Conservation (phyloP, 2,113 vertebrate genomes). For the Platichthys stellatus region DNA sequence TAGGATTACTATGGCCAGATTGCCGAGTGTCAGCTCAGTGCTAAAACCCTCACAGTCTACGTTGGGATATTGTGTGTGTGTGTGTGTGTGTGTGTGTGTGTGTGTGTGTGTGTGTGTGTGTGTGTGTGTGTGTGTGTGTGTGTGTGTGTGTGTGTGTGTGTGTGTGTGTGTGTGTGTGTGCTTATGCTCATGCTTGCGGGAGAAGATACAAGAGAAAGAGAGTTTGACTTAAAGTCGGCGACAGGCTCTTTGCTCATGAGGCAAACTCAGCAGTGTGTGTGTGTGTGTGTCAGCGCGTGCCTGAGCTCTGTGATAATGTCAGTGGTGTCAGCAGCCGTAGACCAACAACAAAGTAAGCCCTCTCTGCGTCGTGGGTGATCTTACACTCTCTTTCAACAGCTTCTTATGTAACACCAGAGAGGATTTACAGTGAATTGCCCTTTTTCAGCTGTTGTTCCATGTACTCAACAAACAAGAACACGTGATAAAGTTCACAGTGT, state of each 20-base stretch:
- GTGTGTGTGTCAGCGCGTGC: constrained; percentile 19
- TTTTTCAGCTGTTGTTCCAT: constrained; percentile 34
- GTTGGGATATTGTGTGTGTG: constrained; percentile 31
- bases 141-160: constrained; percentile 42
- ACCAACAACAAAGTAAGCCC: constrained; percentile 55
- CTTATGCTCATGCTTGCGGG: constrained; percentile 15
- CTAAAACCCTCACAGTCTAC: constrained; percentile 62
- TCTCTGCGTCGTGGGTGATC: constrained; percentile 56
- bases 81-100: constrained; percentile 19
- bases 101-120: constrained; percentile 11
- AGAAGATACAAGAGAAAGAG: constrained; percentile 38
- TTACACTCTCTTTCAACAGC: constrained; percentile 29
- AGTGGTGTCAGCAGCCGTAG: constrained; percentile 58
- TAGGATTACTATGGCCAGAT: constrained; percentile 79
- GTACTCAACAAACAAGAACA: constrained; percentile 3
- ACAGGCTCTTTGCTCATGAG: constrained; percentile 54
- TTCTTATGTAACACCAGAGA: constrained; percentile 51
- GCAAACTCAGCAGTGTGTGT: constrained; percentile 53
- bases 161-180: constrained; percentile 26
- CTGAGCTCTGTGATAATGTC: constrained; percentile 58
- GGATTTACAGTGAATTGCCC: constrained; percentile 25
- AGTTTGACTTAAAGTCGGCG: constrained; percentile 58
- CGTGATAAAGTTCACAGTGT: neutral
- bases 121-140: constrained; percentile 16
- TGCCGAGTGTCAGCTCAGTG: constrained; percentile 76